These are phyloP conservation scores for Heliothis subflexa DNA, from an alignment of 1,140 invertebrate genomes.

Conservation along the genomic window DNA sequence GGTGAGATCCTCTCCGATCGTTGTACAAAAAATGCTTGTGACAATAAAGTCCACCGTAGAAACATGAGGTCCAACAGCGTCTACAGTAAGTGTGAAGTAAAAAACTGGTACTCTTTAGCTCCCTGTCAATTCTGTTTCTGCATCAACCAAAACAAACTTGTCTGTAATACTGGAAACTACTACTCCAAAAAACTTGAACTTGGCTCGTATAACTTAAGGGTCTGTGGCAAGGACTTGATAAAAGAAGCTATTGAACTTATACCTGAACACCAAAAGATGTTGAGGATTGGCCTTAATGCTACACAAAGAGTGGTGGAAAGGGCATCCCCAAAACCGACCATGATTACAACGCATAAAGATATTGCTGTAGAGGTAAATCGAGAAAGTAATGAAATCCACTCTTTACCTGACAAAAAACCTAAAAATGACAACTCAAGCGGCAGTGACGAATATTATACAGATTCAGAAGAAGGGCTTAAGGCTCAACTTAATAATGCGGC, in stretches of 20 bases:
- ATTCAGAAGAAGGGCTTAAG: neutral
- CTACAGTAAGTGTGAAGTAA: slow-evolving; percentile 58
- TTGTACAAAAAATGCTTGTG: slow-evolving; percentile 69
- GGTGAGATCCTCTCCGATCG: slow-evolving; percentile 60
- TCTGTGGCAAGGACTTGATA: slow-evolving; percentile 63
- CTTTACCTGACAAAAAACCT: too few species aligned
- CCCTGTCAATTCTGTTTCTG: slow-evolving; percentile 75
- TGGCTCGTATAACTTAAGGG: slow-evolving; percentile 59
- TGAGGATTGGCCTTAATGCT: neutral
- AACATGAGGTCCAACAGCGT: slow-evolving; percentile 32
- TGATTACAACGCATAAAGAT: neutral
- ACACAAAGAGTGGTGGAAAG: neutral
- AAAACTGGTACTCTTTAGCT: slow-evolving; percentile 67
- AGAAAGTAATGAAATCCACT: slow-evolving; percentile 20
- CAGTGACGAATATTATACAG: slow-evolving; percentile 6
- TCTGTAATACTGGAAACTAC: slow-evolving; percentile 62
- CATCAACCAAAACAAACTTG: slow-evolving; percentile 63
- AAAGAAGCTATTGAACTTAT: slow-evolving; percentile 58
- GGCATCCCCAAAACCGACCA: neutral
- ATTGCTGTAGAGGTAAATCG: neutral
- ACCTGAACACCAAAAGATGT: slow-evolving; percentile 32
- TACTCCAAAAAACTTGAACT: slow-evolving; percentile 51
- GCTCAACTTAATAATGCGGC: neutral
- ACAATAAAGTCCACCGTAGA: slow-evolving; percentile 9
- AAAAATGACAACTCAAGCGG: neutral